phyloP scores from a whole-genome alignment of 2,113 vertebrate genomes.

The Peromyscus polionotus region DNA sequence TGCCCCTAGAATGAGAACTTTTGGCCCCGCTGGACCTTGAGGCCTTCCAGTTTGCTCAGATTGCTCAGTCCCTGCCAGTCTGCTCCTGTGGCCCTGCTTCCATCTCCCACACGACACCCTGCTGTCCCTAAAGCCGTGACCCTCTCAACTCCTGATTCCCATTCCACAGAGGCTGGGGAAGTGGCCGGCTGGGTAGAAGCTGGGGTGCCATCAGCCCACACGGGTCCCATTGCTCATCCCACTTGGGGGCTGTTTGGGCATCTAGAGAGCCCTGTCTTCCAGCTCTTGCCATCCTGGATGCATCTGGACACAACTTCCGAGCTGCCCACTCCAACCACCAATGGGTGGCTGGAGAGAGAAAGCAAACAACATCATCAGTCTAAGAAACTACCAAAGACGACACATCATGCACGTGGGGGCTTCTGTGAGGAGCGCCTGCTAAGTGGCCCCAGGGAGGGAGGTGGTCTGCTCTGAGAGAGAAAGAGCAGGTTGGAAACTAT shows the following conservation, averaged over 20 bases:
- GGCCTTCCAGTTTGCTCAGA: not conserved
- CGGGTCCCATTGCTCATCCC: not conserved
- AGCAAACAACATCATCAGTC: accelerated
- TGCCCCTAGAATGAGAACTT: not conserved
- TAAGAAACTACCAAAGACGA: accelerated
- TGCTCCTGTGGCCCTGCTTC: not conserved
- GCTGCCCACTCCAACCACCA: not conserved
- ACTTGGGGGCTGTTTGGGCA: accelerated
- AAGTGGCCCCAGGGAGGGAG: not conserved
- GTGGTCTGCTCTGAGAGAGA: not conserved
- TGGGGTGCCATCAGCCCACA: not conserved
- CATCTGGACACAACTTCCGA: too few species aligned
- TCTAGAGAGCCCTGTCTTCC: not conserved
- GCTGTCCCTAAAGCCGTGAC: not conserved
- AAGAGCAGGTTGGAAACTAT: not conserved
- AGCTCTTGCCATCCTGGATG: not conserved
- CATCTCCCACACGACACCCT: accelerated
- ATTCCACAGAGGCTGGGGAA: accelerated
- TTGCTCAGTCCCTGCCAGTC: not conserved
- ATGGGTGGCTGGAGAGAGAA: accelerated
- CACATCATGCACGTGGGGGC: accelerated
- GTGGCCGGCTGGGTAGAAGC: too few species aligned
- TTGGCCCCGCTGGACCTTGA: not conserved
- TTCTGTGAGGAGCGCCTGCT: not conserved
- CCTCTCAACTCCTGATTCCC: not conserved